These are phyloP conservation scores for Adelges cooleyi DNA, from an alignment of 1,140 invertebrate species.

Conservation along the genomic window DNA sequence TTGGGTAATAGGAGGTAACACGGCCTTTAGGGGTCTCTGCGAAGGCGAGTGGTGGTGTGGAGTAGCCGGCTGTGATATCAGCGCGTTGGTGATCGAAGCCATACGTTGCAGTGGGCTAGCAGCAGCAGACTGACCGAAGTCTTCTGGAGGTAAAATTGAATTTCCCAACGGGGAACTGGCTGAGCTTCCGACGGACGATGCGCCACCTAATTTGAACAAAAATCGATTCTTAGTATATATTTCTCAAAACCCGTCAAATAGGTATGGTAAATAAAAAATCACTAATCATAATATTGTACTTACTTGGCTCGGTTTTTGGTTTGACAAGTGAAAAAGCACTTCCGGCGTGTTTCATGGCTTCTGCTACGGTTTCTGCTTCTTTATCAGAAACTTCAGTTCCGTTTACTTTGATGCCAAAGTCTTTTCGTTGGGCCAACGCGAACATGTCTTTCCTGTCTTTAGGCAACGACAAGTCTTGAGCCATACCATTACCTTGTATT, in stretches of 20 bases:
- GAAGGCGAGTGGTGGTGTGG: conserved; percentile 67
- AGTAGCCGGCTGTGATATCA: conserved; percentile 80
- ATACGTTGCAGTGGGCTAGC: conserved; percentile 89
- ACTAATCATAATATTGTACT: conserved; percentile 12
- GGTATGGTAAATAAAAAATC: background rate
- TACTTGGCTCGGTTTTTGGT: conserved; percentile 62
- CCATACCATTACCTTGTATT: conserved; percentile 47
- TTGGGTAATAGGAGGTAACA: conserved; percentile 94
- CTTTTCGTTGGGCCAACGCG: conserved; percentile 6
- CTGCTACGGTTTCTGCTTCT: conserved; percentile 36
- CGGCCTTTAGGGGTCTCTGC: conserved; percentile 83
- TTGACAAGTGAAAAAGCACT: conserved; percentile 73
- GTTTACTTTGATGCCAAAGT: conserved; percentile 30
- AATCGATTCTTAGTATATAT: background rate
- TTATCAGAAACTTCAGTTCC: conserved; percentile 2
- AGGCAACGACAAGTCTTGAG: conserved; percentile 75
- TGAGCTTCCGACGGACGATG: conserved; percentile 27
- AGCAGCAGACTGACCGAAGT: conserved; percentile 61
- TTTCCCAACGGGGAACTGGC: conserved; percentile 65
- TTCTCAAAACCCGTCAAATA: background rate
- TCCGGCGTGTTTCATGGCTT: conserved; percentile 63
- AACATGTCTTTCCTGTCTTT: conserved; percentile 40
- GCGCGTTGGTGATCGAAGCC: conserved; percentile 93
- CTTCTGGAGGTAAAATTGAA: conserved; percentile 69
- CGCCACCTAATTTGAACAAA: conserved; percentile 11